Percentiles rank a stretch among this genome's conserved stretches.
Evolutionary conservation across 1,140 invertebrate species (phyloP).

Genomic region (Neodiprion virginianus): DNA sequence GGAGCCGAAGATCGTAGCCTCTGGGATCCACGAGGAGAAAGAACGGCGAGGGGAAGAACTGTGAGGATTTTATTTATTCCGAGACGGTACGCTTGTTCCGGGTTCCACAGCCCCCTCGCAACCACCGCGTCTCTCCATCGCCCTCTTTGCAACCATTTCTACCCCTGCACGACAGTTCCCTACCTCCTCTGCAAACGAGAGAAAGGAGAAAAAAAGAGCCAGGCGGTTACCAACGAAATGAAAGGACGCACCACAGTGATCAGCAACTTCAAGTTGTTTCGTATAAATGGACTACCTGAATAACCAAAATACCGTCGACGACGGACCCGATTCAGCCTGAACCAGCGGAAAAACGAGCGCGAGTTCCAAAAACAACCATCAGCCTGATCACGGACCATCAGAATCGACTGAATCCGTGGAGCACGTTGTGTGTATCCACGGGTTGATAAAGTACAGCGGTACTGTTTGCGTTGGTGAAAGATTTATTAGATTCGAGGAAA

Average conservation of each 20-base stretch:
- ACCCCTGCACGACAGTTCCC: slow-evolving; percentile 39
- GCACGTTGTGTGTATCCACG: background rate
- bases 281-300: too few species aligned
- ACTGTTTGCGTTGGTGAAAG: slow-evolving; percentile 27
- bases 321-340: too few species aligned
- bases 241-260: too few species aligned
- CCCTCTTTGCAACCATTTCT: slow-evolving; percentile 40
- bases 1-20: slow-evolving; percentile 25
- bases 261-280: too few species aligned
- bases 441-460: background rate
- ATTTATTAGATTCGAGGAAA: slow-evolving; percentile 45
- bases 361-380: too few species aligned
- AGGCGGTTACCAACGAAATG: slow-evolving; percentile 34
- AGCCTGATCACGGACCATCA: too few species aligned
- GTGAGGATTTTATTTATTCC: slow-evolving; percentile 49
- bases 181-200: background rate
- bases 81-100: slow-evolving; percentile 47
- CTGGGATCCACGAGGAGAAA: background rate
- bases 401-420: too few species aligned
- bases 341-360: too few species aligned
- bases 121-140: slow-evolving; percentile 15
- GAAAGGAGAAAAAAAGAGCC: background rate
- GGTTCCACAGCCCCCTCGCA: slow-evolving; percentile 25
- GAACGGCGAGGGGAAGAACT: background rate
- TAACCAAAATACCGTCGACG: too few species aligned